These are phyloP conservation scores for Chondrosia reniformis DNA, from an alignment of 37 sponge, comb jelly and placozoan species.

Conservation along the genomic window DNA sequence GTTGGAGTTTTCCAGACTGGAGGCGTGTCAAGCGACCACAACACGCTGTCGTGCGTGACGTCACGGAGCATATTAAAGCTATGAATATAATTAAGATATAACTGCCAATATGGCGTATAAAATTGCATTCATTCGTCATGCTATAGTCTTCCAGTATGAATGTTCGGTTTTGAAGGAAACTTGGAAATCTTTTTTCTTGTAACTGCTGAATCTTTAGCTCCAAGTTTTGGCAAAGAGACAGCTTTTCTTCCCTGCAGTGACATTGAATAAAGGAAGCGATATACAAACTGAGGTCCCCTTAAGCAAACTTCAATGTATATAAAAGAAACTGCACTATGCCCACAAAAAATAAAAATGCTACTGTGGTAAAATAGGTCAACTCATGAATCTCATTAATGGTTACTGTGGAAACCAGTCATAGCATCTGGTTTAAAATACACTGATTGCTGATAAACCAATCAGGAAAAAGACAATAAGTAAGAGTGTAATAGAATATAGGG, in stretches of 20 bases:
- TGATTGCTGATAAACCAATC: no score
- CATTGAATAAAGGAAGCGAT: neutral
- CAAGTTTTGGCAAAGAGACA: neutral
- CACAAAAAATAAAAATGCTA: neutral
- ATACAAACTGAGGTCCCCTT: neutral
- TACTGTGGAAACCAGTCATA: no score
- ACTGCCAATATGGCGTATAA: neutral
- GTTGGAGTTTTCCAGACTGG: neutral
- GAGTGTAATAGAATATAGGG: no score
- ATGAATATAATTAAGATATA: neutral
- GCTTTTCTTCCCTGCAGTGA: conserved; percentile 3
- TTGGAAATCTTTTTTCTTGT: neutral
- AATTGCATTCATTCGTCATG: no score
- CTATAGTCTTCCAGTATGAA: neutral
- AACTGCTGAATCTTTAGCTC: neutral
- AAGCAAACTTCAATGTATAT: no score
- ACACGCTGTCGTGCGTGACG: neutral
- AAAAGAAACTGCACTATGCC: neutral
- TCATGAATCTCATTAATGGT: conserved; percentile 17
- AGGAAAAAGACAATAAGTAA: no score
- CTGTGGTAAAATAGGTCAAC: neutral
- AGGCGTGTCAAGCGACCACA: conserved; percentile 26
- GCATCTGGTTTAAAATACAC: no score
- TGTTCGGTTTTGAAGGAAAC: neutral
- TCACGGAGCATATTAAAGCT: neutral